A percentile compares a stretch with the other conserved stretches of the same genome.
These are phyloP conservation scores for Oncorhynchus nerka DNA, from an alignment of 2,113 vertebrate genomes.

Conservation along the genomic window DNA sequence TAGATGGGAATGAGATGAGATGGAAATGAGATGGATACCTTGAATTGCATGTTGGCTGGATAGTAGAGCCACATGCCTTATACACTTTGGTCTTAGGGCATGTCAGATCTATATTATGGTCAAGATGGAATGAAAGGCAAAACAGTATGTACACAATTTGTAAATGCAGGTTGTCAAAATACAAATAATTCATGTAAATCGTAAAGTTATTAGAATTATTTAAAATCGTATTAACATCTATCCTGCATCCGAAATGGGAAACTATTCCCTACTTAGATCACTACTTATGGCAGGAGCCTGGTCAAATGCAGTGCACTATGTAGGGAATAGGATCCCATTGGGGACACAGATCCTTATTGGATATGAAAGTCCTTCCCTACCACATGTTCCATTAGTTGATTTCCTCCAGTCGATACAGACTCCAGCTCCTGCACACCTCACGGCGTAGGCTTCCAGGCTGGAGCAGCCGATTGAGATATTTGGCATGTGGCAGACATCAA, in stretches of 20 bases:
- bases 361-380: slow-evolving; percentile 67
- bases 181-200: neutral
- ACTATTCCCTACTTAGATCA: too few relatives aligned
- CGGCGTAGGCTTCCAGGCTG: slow-evolving; percentile 79
- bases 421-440: slow-evolving; percentile 66
- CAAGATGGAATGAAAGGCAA: neutral
- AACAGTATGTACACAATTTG: neutral
- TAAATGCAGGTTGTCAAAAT: neutral
- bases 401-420: slow-evolving; percentile 85
- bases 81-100: slow-evolving; percentile 78
- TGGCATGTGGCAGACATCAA: slow-evolving; percentile 71
- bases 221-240: too few relatives aligned
- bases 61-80: slow-evolving; percentile 76
- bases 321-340: too few relatives aligned
- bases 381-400: slow-evolving; percentile 70
- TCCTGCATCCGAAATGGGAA: too few relatives aligned
- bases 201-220: too few relatives aligned
- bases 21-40: slow-evolving; percentile 61
- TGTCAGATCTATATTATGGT: slow-evolving; percentile 62
- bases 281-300: too few relatives aligned
- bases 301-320: too few relatives aligned
- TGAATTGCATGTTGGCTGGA: slow-evolving; percentile 74
- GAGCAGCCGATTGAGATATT: slow-evolving; percentile 63
- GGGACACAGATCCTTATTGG: neutral
- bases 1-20: neutral